A percentile compares a stretch with the other conserved stretches of the same genome.
Conservation (phyloP, 2,888 invertebrate species). For the Ormyrus nitidulus region DNA sequence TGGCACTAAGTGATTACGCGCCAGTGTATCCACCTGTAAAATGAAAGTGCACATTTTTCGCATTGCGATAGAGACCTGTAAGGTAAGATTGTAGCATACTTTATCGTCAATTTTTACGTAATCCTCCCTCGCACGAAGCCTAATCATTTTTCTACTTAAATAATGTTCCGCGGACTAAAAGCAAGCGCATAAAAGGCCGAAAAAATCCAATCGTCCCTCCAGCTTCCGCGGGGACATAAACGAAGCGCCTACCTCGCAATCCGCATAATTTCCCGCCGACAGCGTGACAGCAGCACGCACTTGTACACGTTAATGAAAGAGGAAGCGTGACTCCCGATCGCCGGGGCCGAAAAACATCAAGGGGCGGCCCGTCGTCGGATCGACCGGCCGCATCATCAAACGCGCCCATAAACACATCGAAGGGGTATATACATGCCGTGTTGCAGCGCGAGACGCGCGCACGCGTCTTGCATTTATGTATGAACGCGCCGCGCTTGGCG, state of each 20-base stretch:
- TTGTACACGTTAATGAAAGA: not conserved
- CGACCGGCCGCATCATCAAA: conserved; percentile 40
- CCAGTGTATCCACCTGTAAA: too few species aligned
- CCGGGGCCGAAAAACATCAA: conserved; percentile 19
- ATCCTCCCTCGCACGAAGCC: too few species aligned
- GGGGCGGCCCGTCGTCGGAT: conserved; percentile 10
- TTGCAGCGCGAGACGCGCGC: not conserved
- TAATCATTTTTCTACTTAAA: too few species aligned
- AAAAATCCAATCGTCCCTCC: not conserved
- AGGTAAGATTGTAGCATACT: too few species aligned
- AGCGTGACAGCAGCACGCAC: not conserved
- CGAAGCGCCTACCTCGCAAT: not conserved
- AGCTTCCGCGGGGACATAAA: conserved; percentile 13
- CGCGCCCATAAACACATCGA: conserved; percentile 46
- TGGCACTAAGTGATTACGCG: not conserved
- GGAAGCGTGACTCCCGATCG: not conserved
- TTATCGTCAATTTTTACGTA: too few species aligned
- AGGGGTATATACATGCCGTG: not conserved
- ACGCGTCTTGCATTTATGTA: conserved; percentile 45
- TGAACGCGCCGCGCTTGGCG: conserved; percentile 27
- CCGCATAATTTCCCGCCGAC: conserved; percentile 26
- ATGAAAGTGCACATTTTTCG: too few species aligned
- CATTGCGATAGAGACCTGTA: too few species aligned
- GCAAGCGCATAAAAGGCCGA: not conserved
- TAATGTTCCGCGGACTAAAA: too few species aligned